phyloP scores from a whole-genome alignment of 2,797 vertebrate genomes.

The Echeneis naucrates region DNA sequence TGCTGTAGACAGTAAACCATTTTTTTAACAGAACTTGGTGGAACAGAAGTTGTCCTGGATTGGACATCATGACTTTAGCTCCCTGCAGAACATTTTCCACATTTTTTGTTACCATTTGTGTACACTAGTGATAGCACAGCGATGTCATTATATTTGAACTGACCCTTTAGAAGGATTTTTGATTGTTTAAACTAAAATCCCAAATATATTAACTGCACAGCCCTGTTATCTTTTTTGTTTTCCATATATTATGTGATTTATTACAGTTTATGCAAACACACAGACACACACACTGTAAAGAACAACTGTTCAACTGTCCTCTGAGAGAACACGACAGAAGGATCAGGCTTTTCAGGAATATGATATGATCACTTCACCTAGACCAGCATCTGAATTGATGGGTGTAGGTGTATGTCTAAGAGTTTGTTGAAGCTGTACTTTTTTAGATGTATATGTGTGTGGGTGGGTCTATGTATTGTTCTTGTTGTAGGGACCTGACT shows the following conservation, averaged over 20 bases:
- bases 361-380: constrained; percentile 43
- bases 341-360: constrained; percentile 55
- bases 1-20: neutral
- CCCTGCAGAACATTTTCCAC: neutral
- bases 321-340: constrained; percentile 51
- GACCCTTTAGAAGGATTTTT: constrained; percentile 16
- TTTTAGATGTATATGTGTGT: constrained; percentile 13
- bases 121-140: neutral
- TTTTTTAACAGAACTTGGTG: neutral
- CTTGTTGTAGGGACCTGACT: neutral
- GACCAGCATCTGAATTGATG: constrained; percentile 23
- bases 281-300: constrained; percentile 40
- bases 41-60: neutral
- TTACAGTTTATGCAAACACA: constrained; percentile 15
- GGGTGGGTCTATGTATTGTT: neutral
- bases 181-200: constrained; percentile 9
- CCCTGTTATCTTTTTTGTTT: constrained; percentile 4
- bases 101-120: neutral
- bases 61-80: neutral
- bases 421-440: neutral
- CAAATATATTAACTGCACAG: neutral
- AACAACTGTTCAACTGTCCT: constrained; percentile 65
- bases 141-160: constrained; percentile 5
- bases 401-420: constrained; percentile 10
- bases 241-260: constrained; percentile 13